Percentiles rank a stretch among this genome's conserved stretches.
phyloP scores from a whole-genome alignment of 2,888 invertebrate genomes.

The Cheilosia grossa region DNA sequence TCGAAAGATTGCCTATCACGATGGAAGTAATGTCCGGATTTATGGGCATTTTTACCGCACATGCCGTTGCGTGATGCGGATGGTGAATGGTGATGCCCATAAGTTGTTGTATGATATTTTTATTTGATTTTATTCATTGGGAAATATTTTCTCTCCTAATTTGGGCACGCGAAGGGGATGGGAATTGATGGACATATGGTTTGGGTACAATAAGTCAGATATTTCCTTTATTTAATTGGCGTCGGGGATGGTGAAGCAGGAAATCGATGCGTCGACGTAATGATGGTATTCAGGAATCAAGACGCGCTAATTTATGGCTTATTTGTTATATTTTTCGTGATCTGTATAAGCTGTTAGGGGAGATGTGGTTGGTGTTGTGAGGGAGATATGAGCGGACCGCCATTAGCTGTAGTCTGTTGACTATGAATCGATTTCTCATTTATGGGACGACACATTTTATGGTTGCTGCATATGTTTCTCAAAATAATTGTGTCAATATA shows the following conservation, averaged over 20 bases:
- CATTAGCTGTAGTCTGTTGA: no score
- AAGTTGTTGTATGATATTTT: conserved; percentile 64
- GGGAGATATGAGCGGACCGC: background rate
- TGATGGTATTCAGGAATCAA: conserved; percentile 42
- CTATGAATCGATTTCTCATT: no score
- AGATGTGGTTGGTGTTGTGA: background rate
- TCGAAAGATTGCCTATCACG: conserved; percentile 61
- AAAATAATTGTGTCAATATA: no score
- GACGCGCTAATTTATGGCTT: conserved; percentile 30
- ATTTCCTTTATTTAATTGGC: conserved; percentile 6
- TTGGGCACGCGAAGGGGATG: background rate
- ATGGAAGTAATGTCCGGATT: conserved; percentile 64
- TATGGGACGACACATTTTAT: no score
- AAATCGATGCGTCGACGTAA: conserved; percentile 19
- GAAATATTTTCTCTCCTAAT: conserved; percentile 31
- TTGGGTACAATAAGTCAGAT: conserved; percentile 46
- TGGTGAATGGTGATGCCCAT: conserved; percentile 16
- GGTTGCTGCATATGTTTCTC: no score
- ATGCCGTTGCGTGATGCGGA: conserved; percentile 20
- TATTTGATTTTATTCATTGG: conserved; percentile 64
- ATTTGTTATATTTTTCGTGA: conserved; percentile 13
- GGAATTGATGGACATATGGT: conserved; percentile 34
- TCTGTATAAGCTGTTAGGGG: background rate
- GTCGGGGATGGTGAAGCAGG: conserved; percentile 2
- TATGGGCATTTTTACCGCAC: conserved; percentile 41